Evolutionary conservation across 2,797 vertebrate species (phyloP), one percentile per base, ranked within the genome.

Genomic region (Rhodeus uyekii): DNA sequence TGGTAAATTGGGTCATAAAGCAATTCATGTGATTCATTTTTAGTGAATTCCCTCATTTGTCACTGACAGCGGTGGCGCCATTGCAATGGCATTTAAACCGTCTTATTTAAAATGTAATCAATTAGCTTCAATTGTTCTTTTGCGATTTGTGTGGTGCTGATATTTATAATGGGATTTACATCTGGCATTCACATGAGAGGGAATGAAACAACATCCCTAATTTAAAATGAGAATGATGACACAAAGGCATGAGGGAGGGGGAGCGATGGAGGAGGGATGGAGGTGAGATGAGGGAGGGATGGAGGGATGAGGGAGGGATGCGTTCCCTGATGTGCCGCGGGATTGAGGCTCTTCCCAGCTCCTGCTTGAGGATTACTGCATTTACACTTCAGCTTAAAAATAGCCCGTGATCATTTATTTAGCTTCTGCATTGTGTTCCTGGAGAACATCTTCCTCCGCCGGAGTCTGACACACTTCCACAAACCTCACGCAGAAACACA

Each of bases 361-460:
- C 89, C 89, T 89, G 92, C 93, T 92, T 87, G 80, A 91, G 92
- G 93, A 94, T 94, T 93, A 93, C 91, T 88, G 91, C 93, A 93
- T 94, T 94, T 93, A 94, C 93, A 94, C 93, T 93, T 92, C 88
- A 90, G 89, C 90, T 92, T 93, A 95, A 94, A 94, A 95, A 95
- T 95, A 95, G 91, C 81, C 88, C 86, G 84, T 90, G 89, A 94
- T 93, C 87, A 94, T 95, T 94, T 95, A 94, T 95, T 94, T 94
- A 94, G 91, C 85, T 90, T 85, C 89, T 18, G 84, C 90, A 91
- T 92, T 93, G 92, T 92, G 90, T 88, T 92, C 81, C 89, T 83
- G 58, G 72, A 93, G 89, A 92, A 91, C 85, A 77, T 84, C 42
- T 76, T 44, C 55, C 78, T 58, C 79, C 61, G 69, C 79, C 72